phyloP scores from a whole-genome alignment of 2,113 vertebrate genomes.

The Siphamia tubifer region DNA sequence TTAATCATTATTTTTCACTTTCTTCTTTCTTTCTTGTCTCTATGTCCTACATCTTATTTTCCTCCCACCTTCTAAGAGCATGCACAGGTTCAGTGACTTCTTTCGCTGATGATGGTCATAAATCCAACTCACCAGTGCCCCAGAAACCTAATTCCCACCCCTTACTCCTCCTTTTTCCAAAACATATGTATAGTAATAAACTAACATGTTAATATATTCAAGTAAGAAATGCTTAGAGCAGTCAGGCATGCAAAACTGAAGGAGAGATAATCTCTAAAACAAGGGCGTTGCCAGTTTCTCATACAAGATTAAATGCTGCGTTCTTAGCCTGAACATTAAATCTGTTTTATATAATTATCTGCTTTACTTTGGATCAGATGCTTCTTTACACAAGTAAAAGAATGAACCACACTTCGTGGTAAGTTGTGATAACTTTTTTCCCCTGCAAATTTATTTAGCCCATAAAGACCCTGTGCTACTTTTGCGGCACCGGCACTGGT shows the following conservation, averaged over 20 bases:
- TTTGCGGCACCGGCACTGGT: no score
- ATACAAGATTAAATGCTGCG: background rate
- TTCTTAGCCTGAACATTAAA: background rate
- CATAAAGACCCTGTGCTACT: no score
- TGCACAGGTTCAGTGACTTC: slow-evolving; percentile 32
- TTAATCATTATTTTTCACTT: background rate
- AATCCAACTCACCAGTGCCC: slow-evolving; percentile 43
- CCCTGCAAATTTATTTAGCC: no score
- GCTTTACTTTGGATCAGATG: background rate
- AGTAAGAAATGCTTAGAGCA: slow-evolving; percentile 8
- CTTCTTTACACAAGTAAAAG: background rate
- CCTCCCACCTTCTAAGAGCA: background rate
- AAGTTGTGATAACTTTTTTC: no score
- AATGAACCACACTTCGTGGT: no score
- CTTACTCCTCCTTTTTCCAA: background rate
- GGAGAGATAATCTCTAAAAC: slow-evolving; percentile 18
- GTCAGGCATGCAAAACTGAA: background rate
- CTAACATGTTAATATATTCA: slow-evolving; percentile 48
- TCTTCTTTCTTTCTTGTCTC: background rate
- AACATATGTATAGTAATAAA: slow-evolving; percentile 46
- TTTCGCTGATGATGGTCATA: slow-evolving; percentile 46
- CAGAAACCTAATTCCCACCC: slow-evolving; percentile 33
- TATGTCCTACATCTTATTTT: slow-evolving; percentile 5
- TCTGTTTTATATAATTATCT: background rate
- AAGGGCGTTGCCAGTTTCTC: slow-evolving; percentile 5